Conservation (phyloP, 1,140 invertebrate genomes). For the Drosophila equinoxialis region DNA sequence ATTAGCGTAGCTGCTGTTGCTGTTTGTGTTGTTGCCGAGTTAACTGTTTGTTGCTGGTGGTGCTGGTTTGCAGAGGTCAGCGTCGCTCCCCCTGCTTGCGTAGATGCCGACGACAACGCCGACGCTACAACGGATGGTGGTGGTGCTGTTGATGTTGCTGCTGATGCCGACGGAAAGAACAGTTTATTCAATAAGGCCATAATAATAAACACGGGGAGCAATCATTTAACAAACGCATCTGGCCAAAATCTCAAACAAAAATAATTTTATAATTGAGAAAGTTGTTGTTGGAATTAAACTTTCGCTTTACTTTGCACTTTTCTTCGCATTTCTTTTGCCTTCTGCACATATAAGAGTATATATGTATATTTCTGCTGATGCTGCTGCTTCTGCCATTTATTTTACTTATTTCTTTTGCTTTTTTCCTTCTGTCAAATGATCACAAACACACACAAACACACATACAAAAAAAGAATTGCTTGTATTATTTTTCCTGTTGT, state of each 20-base stretch:
- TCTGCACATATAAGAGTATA: conserved; percentile 13
- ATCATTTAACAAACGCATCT: conserved; percentile 81
- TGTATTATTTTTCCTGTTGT: conserved; percentile 7
- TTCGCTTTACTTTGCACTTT: conserved; percentile 79
- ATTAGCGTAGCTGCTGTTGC: conserved; percentile 40
- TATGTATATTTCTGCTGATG: conserved; percentile 20
- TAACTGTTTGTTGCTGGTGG: conserved; percentile 38
- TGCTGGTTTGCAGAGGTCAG: conserved; percentile 31
- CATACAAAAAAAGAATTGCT: conserved; percentile 27
- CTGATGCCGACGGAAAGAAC: conserved; percentile 78
- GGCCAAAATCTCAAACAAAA: conserved; percentile 45
- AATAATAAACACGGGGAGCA: conserved; percentile 66
- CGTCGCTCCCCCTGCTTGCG: conserved; percentile 44
- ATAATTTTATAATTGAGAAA: conserved; percentile 43
- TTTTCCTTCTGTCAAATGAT: conserved; percentile 63
- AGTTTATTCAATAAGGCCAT: conserved; percentile 83
- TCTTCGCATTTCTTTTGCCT: conserved; percentile 60
- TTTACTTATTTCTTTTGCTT: conserved; percentile 10
- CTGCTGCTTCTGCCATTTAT: conserved; percentile 31
- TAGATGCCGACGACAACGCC: conserved; percentile 32
- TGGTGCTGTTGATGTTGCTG: conserved; percentile 43
- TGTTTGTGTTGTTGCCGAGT: conserved; percentile 20
- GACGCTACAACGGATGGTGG: conserved; percentile 2
- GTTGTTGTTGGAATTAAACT: conserved; percentile 57
- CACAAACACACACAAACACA: conserved; percentile 39